These are phyloP conservation scores for Drosophila multiciliata DNA, from an alignment of 2,888 invertebrate genomes.

Conservation along the genomic window DNA sequence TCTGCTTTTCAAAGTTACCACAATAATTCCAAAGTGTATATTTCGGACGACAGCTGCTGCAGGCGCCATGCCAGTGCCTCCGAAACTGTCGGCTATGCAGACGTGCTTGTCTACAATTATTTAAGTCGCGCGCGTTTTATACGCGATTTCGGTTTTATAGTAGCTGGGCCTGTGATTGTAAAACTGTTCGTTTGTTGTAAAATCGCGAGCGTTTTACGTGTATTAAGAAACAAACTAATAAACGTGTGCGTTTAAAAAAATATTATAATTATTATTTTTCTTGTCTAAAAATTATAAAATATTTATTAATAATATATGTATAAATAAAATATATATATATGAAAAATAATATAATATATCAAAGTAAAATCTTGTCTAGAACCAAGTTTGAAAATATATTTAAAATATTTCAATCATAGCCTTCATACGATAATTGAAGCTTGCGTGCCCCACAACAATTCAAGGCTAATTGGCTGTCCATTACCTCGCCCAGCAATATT, in stretches of 20 bases:
- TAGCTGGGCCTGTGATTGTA: not conserved
- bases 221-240: not conserved
- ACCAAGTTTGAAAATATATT: conserved; percentile 1
- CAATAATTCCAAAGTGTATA: conserved; percentile 36
- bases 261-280: not conserved
- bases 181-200: not conserved
- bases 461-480: conserved; percentile 10
- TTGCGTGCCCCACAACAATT: conserved; percentile 57
- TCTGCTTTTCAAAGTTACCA: conserved; percentile 39
- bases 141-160: not conserved
- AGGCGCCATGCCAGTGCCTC: not conserved
- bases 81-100: conserved; percentile 17
- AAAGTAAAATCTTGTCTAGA: not conserved
- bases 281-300: not conserved
- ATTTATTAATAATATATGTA: not conserved
- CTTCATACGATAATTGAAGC: conserved; percentile 24
- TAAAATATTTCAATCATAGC: conserved; percentile 5
- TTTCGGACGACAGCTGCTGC: conserved; percentile 30
- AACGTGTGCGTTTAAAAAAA: not conserved
- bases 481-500: conserved; percentile 20
- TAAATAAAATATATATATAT: not conserved
- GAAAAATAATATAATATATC: not conserved
- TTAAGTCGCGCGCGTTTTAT: conserved; percentile 10
- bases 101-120: not conserved
- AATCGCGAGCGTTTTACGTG: not conserved